Conservation (phyloP, 2,888 invertebrate species). For the Polylopha cassiicola region DNA sequence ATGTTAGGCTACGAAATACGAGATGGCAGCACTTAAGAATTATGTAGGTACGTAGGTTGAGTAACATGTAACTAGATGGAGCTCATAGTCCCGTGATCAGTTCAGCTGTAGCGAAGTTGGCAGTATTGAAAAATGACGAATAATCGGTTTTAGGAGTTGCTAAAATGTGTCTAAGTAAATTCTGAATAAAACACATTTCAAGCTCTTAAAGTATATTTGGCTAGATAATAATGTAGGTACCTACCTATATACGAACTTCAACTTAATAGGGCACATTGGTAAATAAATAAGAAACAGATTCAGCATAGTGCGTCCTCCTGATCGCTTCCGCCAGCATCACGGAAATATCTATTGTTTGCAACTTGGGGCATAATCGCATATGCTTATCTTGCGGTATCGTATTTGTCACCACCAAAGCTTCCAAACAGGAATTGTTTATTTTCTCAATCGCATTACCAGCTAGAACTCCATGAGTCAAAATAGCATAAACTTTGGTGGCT, state of each 20-base stretch:
- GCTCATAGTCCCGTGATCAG: no score
- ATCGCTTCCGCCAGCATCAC: slow-evolving; percentile 99
- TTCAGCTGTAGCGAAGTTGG: no score
- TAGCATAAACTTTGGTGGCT: slow-evolving; percentile 91
- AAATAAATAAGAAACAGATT: slow-evolving; percentile 98
- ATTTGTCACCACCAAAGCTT: slow-evolving; percentile 94
- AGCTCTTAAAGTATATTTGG: no score
- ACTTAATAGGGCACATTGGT: slow-evolving; percentile 94
- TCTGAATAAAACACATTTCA: no score
- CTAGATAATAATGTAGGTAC: no score
- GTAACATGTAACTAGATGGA: no score
- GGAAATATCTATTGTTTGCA: slow-evolving; percentile 97
- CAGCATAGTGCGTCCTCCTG: slow-evolving; percentile 98
- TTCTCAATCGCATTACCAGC: slow-evolving; percentile 92
- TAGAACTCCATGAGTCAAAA: slow-evolving; percentile 93
- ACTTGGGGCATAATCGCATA: slow-evolving; percentile 84
- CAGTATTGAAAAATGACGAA: no score
- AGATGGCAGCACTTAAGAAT: no score
- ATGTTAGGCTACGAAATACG: no score
- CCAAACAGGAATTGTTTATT: slow-evolving; percentile 90
- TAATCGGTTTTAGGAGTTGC: no score
- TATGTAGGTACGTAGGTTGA: no score
- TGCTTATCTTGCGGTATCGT: slow-evolving; percentile 94
- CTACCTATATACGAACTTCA: background rate
- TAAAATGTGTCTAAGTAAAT: no score